Evolutionary conservation across 2,888 invertebrate species (phyloP), one percentile per base, ranked within the genome.

Genomic region (Boloria euphrosyne): DNA sequence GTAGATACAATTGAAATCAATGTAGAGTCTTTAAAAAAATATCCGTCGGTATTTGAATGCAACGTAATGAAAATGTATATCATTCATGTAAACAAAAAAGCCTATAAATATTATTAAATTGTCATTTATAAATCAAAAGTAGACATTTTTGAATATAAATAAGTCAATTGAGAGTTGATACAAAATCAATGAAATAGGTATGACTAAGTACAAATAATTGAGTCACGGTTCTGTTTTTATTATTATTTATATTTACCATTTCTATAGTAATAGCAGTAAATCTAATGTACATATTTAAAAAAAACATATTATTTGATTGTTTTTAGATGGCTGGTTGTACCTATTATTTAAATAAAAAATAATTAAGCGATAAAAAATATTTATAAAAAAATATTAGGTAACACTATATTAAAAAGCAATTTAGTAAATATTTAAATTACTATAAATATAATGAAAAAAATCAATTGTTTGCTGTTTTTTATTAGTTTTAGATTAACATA

Each of bases 121-220:
- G 44, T n/a, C 10, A n/a, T 22, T 57, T 57, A 27, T 22, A 7
- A 46, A 44, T 2, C 0, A 5, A n/a, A 44, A 46, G 46, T 2
- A 22, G 14, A 7, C 13, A 57, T 27, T 57, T 38, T 57, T 57
- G 57, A 22, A 57, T 57, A 57, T 46, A 46, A 46, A 44, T 10
- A 44, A 44, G 38, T 55, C 44, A n/a, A 22, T 57, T n/a, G 10
- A 46, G 5, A 22, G 46, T 46, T 22, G 10, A 46, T 57, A 57
- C 43, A 6, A 17, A 18, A 17, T 22, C 13, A 0, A 27, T 31
- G n/a, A 13, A 27, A n/a, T n/a, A 38, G 31, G 31, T 38, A 38
- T 38, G 31, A 38, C 31, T 38, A 38, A 38, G 31, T 53, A 53
- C 31, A 53, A n/a, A 14, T 44, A 18, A 55, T n/a, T 7, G 18